Conservation (phyloP, 1,140 invertebrate species). For the Fopius arisanus region DNA sequence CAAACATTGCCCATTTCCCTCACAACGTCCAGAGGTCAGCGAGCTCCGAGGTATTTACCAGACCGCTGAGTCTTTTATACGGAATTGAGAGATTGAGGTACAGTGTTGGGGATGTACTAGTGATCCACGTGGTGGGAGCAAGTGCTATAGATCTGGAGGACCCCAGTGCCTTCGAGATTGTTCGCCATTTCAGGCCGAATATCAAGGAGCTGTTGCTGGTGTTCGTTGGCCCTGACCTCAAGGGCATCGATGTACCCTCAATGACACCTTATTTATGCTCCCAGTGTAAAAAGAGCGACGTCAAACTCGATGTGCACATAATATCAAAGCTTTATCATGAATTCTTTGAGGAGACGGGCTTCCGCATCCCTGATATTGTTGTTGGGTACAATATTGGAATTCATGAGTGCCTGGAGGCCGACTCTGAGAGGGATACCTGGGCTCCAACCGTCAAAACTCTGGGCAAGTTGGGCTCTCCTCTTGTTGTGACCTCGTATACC, state of each 20-base stretch:
- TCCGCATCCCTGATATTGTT: conserved; percentile 46
- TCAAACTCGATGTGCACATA: conserved; percentile 33
- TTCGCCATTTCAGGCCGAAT: conserved; percentile 48
- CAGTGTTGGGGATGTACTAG: conserved; percentile 24
- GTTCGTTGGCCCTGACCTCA: conserved; percentile 51
- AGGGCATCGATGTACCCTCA: neutral
- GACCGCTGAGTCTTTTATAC: conserved; percentile 50
- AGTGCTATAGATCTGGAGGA: conserved; percentile 44
- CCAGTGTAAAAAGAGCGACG: conserved; percentile 36
- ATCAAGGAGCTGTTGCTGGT: conserved; percentile 38
- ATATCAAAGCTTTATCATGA: conserved; percentile 42
- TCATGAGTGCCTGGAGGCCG: conserved; percentile 43
- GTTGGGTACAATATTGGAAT: conserved; percentile 55
- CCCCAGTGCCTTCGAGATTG: conserved; percentile 47
- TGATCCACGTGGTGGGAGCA: conserved; percentile 50
- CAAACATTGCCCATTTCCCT: neutral
- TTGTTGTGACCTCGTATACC: conserved; percentile 50
- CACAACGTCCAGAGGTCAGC: conserved; percentile 29
- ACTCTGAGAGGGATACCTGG: conserved; percentile 47
- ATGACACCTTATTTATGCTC: conserved; percentile 39
- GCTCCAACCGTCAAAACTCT: conserved; percentile 38
- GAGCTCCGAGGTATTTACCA: conserved; percentile 46
- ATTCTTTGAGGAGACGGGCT: conserved; percentile 34
- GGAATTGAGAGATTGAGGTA: conserved; percentile 43
- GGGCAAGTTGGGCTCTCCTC: conserved; percentile 45